Evolutionary conservation across 2,113 vertebrate species (phyloP).

Genomic region (Diglossa brunneiventris): DNA sequence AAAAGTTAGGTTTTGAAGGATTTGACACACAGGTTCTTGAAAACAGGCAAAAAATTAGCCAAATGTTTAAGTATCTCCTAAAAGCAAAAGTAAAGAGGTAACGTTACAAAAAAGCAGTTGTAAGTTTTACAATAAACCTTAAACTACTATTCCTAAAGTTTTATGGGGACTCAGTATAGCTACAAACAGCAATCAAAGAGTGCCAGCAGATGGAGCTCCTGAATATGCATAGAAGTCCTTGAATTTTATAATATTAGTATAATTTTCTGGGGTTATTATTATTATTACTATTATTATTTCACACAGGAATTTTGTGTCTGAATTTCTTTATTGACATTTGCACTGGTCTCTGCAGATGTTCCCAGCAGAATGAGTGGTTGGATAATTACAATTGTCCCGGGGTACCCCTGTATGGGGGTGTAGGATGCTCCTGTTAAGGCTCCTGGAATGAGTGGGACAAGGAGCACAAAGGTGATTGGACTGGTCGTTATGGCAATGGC

Average conservation of each 20-base stretch:
- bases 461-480: not conserved
- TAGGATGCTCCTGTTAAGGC: not conserved
- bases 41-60: not conserved
- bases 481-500: not conserved
- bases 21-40: not conserved
- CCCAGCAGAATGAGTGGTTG: not conserved
- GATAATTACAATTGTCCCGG: not conserved
- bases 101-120: not conserved
- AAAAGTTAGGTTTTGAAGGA: constrained; percentile 77
- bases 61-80: not conserved
- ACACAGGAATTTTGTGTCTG: not conserved
- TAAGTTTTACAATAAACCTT: not conserved
- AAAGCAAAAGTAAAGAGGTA: not conserved
- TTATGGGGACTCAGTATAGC: not conserved
- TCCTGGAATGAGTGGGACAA: not conserved
- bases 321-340: not conserved
- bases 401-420: accelerated
- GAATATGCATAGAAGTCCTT: not conserved
- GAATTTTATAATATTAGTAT: not conserved
- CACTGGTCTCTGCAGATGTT: not conserved
- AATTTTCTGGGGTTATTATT: not conserved
- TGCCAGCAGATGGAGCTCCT: constrained; percentile 40
- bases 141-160: not conserved
- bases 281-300: not conserved
- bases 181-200: not conserved